Base-by-base conservation (phyloP, 2,797 vertebrate genomes). In the Dendrocincla tyrannina region DNA sequence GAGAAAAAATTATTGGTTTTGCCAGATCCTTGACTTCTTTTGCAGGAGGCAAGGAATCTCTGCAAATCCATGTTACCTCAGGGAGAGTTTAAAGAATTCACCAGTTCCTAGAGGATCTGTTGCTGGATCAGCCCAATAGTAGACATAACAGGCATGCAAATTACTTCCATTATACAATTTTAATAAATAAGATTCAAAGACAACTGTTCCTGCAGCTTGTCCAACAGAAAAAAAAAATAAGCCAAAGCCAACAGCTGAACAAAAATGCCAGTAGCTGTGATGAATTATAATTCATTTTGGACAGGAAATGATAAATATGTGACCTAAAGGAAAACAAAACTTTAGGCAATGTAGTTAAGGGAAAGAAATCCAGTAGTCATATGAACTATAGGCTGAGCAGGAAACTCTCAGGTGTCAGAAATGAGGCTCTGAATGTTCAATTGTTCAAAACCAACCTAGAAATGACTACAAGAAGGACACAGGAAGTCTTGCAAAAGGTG, bases 111-210 rank as follows among this genome's bases (percentile, higher is more conserved):
- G 41, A 70, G 63, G 56, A 23, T 79, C 64, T 52, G 13, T 56
- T 47, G 13, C 64, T 85, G 41, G 22, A 68, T 88, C 60, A 80
- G 56, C 37, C 64, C 68, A 85, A 35, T 44, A 30, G 47, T 49
- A 74, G 91, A 28, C 60, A 67, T 88, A 74, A 85, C 37, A 92
- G 44, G 47, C 89, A 95, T 93, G 75, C 60, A 95, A 93, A 96
- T 94, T 16, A 77, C 66, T 89, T 74, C n/a, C 28, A 83, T 91
- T 63, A 83, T 89, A 85, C 76, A 90, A 85, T 88, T 95, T 95
- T 96, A 96, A 95, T 94, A 82, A 94, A 77, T 83, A 35, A 12
- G 35, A 52, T 67, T 90, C 64, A 60, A 79, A 94, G 68, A 73
- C 70, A 87, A 83, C 55, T 70, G 47, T 85, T 94, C 24, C 68